phyloP scores from a whole-genome alignment of 2,113 vertebrate genomes.

The Cnemophilus loriae region DNA sequence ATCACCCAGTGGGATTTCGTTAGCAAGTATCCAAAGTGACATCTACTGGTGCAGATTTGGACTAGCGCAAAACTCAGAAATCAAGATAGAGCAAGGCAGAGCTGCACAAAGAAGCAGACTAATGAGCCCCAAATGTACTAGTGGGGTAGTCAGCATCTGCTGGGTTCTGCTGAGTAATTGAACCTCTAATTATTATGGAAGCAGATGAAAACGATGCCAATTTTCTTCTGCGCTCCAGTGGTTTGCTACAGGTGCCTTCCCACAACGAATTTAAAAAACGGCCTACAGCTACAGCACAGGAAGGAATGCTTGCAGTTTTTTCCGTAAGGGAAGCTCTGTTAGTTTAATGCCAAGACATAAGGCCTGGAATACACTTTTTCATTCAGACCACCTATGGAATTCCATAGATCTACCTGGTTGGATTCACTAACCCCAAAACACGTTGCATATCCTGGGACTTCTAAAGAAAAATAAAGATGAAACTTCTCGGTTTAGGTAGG shows the following conservation, averaged over 20 bases:
- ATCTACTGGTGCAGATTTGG: neutral
- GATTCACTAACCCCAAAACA: neutral
- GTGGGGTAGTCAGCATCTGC: neutral
- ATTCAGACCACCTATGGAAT: neutral
- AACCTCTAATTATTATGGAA: neutral
- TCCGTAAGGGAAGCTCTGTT: neutral
- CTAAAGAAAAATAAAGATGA: neutral
- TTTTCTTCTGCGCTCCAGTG: neutral
- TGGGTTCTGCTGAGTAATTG: neutral
- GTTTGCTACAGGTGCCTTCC: neutral
- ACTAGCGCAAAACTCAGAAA: neutral
- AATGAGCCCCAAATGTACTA: neutral
- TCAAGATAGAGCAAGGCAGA: neutral
- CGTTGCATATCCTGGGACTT: neutral
- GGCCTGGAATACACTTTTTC: neutral
- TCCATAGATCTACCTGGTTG: neutral
- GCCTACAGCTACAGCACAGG: neutral
- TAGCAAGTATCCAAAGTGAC: conserved; percentile 28
- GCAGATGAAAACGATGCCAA: neutral
- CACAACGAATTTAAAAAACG: neutral
- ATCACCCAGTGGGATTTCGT: neutral
- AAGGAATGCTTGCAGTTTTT: neutral
- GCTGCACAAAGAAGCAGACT: neutral
- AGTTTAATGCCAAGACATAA: neutral
- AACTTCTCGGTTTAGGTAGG: neutral